Conservation (phyloP, 2,888 invertebrate genomes). For the Drosophila lacicola region DNA sequence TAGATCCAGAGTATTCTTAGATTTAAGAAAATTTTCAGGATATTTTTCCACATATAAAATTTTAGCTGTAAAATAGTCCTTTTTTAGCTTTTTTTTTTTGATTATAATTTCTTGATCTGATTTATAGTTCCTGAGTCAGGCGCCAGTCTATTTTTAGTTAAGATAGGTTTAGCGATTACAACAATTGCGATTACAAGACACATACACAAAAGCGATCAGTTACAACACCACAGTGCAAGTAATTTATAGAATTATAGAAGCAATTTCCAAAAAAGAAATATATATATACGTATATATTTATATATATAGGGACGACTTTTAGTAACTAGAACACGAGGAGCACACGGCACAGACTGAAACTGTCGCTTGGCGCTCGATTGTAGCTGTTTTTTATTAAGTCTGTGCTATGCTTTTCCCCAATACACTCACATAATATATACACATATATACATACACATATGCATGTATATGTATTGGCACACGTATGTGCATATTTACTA, state of each 20-base stretch:
- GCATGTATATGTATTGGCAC: conserved; percentile 5
- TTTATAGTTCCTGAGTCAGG: conserved; percentile 1
- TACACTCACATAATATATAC: conserved; percentile 25
- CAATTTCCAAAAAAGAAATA: conserved; percentile 13
- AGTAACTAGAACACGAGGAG: conserved; percentile 60
- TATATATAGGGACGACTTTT: conserved; percentile 6
- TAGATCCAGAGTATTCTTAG: no score
- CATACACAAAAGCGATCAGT: conserved; percentile 60
- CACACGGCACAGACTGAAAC: conserved; percentile 66
- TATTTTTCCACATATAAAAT: not conserved
- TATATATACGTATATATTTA: not conserved
- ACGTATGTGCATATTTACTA: conserved; percentile 25
- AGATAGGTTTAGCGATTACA: conserved; percentile 36
- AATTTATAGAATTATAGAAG: conserved; percentile 22
- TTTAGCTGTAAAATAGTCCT: no score
- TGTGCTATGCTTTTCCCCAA: conserved; percentile 33
- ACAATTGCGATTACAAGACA: conserved; percentile 17
- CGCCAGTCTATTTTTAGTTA: conserved; percentile 47
- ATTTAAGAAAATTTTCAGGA: not conserved
- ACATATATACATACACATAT: not conserved
- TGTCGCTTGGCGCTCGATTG: conserved; percentile 27
- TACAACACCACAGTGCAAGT: conserved; percentile 70
- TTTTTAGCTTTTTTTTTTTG: not conserved
- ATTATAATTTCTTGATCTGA: not conserved
- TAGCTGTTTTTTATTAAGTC: conserved; percentile 40